Conservation (phyloP, 2,113 vertebrate genomes). For the Corapipo altera region DNA sequence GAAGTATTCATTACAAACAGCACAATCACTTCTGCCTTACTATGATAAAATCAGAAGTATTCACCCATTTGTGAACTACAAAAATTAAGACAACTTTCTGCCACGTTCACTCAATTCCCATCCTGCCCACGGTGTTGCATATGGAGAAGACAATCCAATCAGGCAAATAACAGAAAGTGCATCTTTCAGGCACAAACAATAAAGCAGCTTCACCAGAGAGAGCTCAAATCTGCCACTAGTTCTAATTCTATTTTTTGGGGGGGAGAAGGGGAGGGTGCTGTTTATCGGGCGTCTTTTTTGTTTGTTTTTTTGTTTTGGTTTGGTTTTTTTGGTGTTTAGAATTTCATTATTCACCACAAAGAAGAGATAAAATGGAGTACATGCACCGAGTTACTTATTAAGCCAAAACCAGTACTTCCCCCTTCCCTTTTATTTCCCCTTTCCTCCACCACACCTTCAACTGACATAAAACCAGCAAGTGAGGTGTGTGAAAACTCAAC, state of each 20-base stretch:
- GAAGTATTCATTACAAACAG: background rate
- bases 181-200: background rate
- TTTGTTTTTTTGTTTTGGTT: no score
- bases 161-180: background rate
- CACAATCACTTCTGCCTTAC: background rate
- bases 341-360: background rate
- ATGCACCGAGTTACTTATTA: background rate
- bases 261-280: accelerated
- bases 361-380: background rate
- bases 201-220: background rate
- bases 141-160: background rate
- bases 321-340: background rate
- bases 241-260: background rate
- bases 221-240: background rate
- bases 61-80: background rate
- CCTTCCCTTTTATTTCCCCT: background rate
- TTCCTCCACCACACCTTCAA: background rate
- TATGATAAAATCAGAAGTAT: background rate
- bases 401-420: background rate
- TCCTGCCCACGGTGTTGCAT: no score
- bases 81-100: background rate
- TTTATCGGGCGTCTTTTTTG: no score
- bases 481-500: background rate
- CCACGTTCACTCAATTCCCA: background rate
- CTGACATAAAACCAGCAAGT: background rate